Conservation (phyloP, 2,113 vertebrate genomes). For the mouse (Mus musculus) region DNA sequence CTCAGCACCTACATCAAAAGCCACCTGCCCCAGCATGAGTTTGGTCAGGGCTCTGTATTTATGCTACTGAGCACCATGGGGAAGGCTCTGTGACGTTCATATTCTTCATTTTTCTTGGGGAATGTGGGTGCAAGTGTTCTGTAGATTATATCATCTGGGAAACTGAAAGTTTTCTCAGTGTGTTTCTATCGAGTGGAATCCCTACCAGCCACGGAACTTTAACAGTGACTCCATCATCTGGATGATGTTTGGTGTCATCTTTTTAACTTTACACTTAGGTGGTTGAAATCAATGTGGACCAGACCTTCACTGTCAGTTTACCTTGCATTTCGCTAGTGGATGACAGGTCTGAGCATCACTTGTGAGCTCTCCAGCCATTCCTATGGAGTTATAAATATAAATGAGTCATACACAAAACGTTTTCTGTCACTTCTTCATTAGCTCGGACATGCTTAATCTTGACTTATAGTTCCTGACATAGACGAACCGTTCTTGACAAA, state of each 20-base stretch:
- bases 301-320: no score
- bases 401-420: neutral
- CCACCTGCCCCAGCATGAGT: neutral
- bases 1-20: neutral
- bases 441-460: neutral
- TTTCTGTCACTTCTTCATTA: neutral
- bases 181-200: fast-evolving
- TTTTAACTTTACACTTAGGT: neutral
- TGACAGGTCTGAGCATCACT: fast-evolving
- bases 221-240: no score
- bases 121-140: neutral
- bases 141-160: neutral
- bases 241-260: neutral
- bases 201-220: neutral
- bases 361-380: no score
- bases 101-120: neutral
- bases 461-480: neutral
- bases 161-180: neutral
- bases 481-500: neutral
- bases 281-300: neutral
- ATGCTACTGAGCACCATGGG: neutral
- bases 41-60: neutral
- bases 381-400: neutral
- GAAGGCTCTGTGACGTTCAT: fast-evolving
- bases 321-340: neutral